Percentiles rank a stretch among this genome's conserved stretches.
phyloP scores from a whole-genome alignment of 2,888 invertebrate species.

The Apomyelois bistriatella region DNA sequence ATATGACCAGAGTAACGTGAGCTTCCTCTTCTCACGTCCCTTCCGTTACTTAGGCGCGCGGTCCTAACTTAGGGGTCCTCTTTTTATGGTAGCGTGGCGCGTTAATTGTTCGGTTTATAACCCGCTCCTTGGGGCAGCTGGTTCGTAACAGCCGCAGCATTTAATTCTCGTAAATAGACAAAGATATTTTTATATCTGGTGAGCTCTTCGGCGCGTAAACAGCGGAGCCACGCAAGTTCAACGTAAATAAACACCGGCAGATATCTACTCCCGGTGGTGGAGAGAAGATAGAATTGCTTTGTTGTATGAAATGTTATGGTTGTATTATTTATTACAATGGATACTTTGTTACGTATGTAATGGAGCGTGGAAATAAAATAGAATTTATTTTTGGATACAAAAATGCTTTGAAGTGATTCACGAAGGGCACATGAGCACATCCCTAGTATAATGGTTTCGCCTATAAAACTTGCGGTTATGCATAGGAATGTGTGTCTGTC shows the following conservation, averaged over 20 bases:
- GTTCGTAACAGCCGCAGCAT: conserved; percentile 69
- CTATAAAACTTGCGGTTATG: conserved; percentile 13
- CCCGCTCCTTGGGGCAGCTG: conserved; percentile 73
- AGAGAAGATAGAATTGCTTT: conserved; percentile 24
- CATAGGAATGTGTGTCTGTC: conserved; percentile 11
- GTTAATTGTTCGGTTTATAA: conserved; percentile 76
- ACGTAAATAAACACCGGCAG: conserved; percentile 62
- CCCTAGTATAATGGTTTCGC: conserved; percentile 7
- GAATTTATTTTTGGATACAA: conserved; percentile 8
- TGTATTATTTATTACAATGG: conserved; percentile 18
- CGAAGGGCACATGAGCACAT: background rate
- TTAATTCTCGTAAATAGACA: conserved; percentile 77
- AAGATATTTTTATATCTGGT: conserved; percentile 77
- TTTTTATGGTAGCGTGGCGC: conserved; percentile 45
- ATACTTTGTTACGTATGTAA: conserved; percentile 14
- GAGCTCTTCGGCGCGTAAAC: conserved; percentile 66
- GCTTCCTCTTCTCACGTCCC: conserved; percentile 29
- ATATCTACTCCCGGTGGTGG: conserved; percentile 39
- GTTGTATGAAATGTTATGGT: conserved; percentile 21
- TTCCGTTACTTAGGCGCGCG: conserved; percentile 26
- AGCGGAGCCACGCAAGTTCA: conserved; percentile 60
- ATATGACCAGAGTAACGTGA: conserved; percentile 42
- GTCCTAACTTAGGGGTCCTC: conserved; percentile 41
- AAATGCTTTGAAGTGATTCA: conserved; percentile 13
- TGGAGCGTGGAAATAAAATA: conserved; percentile 1